A percentile compares a stretch with the other conserved stretches of the same genome.
Conservation (phyloP, 1,140 invertebrate species). For the Lamellibrachia luymesi region DNA sequence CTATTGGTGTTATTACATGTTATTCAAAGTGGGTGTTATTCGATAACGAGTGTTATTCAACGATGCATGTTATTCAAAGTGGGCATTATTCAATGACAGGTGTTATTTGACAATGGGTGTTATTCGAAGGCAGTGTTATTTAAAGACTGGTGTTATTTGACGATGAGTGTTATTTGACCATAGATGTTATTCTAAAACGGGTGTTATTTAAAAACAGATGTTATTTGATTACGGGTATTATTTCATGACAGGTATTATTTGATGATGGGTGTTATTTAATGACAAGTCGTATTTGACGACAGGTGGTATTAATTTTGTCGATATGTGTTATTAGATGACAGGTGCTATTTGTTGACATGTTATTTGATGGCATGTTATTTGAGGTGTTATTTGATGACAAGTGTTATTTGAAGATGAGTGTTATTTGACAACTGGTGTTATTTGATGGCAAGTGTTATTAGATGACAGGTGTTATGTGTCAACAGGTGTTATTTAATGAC, state of each 20-base stretch:
- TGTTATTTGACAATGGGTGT: too few relatives aligned
- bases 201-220: background rate
- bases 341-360: background rate
- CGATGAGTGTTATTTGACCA: background rate
- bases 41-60: too few relatives aligned
- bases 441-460: background rate
- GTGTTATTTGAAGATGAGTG: too few relatives aligned
- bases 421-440: too few relatives aligned
- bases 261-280: too few relatives aligned
- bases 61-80: too few relatives aligned
- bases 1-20: background rate
- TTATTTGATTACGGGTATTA: background rate
- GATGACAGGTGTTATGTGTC: background rate
- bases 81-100: too few relatives aligned
- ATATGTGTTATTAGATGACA: background rate
- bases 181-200: background rate
- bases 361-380: background rate
- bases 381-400: background rate
- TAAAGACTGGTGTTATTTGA: too few relatives aligned
- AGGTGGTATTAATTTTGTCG: too few relatives aligned
- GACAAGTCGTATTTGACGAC: too few relatives aligned
- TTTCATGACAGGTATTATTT: background rate
- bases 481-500: too few relatives aligned
- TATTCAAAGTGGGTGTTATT: background rate
- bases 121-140: too few relatives aligned